phyloP scores from a whole-genome alignment of 2,113 vertebrate species.

The Talpa occidentalis region DNA sequence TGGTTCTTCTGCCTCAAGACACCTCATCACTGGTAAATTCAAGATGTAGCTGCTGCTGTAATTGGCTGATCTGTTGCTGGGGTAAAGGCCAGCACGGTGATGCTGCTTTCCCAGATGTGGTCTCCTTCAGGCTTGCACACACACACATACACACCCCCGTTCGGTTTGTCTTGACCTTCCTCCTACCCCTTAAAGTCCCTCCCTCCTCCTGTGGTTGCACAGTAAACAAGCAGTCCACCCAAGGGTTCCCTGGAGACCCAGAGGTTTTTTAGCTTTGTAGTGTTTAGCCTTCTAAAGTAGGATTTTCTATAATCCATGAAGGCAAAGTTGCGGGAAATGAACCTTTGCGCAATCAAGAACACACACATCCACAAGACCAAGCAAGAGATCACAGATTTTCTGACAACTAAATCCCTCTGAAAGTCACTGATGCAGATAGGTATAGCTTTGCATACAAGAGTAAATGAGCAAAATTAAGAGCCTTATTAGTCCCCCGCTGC shows the following conservation, averaged over 20 bases:
- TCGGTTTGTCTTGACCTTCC: slow-evolving; percentile 47
- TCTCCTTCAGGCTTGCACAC: slow-evolving; percentile 29
- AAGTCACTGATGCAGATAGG: neutral
- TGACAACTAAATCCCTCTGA: slow-evolving; percentile 14
- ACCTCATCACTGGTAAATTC: slow-evolving; percentile 51
- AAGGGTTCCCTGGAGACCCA: slow-evolving; percentile 48
- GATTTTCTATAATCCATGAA: slow-evolving; percentile 36
- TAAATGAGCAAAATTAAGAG: neutral
- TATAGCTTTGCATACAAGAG: neutral
- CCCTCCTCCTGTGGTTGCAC: slow-evolving; percentile 19
- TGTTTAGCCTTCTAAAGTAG: neutral
- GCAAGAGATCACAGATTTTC: neutral
- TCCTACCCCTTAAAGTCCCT: slow-evolving; percentile 11
- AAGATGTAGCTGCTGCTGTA: slow-evolving; percentile 16
- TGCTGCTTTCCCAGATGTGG: slow-evolving; percentile 62
- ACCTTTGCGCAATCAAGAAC: slow-evolving; percentile 31
- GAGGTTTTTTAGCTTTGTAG: slow-evolving; percentile 38
- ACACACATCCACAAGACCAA: neutral
- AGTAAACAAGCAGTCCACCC: slow-evolving; percentile 53
- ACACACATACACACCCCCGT: neutral
- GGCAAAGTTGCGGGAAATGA: slow-evolving; percentile 17
- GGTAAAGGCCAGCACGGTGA: slow-evolving; percentile 16
- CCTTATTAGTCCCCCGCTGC: neutral
- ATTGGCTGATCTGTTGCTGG: slow-evolving; percentile 63
- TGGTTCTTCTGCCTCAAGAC: slow-evolving; percentile 53